Evolutionary conservation across 2,797 vertebrate species (phyloP).

Genomic region (Leptodactylus fallax): DNA sequence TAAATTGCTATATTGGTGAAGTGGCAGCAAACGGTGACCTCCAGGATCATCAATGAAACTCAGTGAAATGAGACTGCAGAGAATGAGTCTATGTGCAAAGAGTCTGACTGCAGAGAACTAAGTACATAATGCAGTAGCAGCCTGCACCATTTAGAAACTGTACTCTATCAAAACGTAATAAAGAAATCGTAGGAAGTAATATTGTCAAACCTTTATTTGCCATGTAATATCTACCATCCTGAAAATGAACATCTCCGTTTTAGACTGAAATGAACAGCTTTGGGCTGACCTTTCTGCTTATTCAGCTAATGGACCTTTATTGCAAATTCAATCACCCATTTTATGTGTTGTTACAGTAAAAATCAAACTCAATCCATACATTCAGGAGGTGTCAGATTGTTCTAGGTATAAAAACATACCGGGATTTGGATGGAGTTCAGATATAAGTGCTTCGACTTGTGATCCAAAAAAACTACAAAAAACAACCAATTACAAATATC

Average conservation of each 20-base stretch:
- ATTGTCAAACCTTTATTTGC: conserved; percentile 17
- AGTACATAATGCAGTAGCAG: neutral
- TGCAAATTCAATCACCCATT: conserved; percentile 39
- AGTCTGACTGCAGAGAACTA: neutral
- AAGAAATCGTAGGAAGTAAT: conserved; percentile 8
- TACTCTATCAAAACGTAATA: neutral
- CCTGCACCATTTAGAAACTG: neutral
- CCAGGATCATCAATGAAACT: neutral
- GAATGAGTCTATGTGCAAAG: neutral
- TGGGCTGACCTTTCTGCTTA: conserved; percentile 39
- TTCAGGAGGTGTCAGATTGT: conserved; percentile 33
- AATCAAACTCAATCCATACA: conserved; percentile 46
- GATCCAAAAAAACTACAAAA: conserved; percentile 2
- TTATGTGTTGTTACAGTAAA: conserved; percentile 47
- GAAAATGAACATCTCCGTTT: neutral
- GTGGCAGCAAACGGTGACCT: neutral
- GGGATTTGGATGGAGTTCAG: conserved; percentile 46
- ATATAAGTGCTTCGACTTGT: neutral
- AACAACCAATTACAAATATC: conserved; percentile 26
- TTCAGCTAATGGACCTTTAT: conserved; percentile 48
- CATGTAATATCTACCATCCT: neutral
- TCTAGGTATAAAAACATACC: conserved; percentile 18
- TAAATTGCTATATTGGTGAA: neutral
- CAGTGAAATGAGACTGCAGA: neutral
- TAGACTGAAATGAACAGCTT: conserved; percentile 14